Conservation (phyloP, 2,888 invertebrate species). For the Andricus quercusramuli region DNA sequence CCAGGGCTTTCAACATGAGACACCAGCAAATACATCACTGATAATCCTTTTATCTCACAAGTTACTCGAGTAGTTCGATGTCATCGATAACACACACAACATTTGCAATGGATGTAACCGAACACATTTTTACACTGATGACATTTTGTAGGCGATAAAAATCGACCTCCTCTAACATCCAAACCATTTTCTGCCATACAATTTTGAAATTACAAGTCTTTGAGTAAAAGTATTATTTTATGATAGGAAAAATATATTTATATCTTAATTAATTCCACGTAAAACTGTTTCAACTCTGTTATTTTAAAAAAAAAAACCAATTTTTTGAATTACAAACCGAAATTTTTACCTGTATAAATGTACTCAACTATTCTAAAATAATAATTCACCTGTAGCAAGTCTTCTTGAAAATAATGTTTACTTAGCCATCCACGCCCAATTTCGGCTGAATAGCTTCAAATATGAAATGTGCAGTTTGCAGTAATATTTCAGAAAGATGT, state of each 20-base stretch:
- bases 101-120: background rate
- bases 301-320: no score
- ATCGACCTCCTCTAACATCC: background rate
- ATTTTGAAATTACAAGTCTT: background rate
- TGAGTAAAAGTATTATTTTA: background rate
- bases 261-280: no score
- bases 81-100: background rate
- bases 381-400: background rate
- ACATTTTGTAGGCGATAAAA: background rate
- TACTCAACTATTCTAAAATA: no score
- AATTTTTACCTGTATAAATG: no score
- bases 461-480: background rate
- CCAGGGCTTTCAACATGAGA: background rate
- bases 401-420: background rate
- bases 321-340: no score
- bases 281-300: no score
- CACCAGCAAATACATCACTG: background rate
- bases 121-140: background rate
- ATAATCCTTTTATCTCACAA: background rate
- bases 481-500: background rate
- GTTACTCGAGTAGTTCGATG: background rate
- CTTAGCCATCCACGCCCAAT: background rate
- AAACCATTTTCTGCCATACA: background rate
- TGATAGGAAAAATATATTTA: no score
- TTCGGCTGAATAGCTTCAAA: background rate